Conservation (phyloP, 2,888 invertebrate genomes). For the Chloroclysta siterata region DNA sequence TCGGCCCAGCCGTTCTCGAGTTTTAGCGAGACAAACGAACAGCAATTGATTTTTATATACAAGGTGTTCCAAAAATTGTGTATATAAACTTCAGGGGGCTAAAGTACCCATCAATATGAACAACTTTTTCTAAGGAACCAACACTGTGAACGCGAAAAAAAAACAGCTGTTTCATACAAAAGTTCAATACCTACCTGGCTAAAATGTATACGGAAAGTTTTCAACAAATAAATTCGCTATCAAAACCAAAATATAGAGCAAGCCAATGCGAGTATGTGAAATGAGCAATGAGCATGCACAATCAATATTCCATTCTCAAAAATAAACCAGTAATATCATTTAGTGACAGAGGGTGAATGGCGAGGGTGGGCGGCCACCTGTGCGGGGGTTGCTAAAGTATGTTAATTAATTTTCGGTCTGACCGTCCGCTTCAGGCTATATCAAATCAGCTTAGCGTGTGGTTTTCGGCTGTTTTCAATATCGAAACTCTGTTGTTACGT, state of each 20-base stretch:
- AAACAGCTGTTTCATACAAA: no score
- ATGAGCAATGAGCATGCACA: slow-evolving; percentile 23
- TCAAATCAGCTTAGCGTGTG: slow-evolving; percentile 77
- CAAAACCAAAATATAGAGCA: background rate
- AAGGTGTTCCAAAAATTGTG: no score
- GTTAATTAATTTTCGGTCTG: slow-evolving; percentile 84
- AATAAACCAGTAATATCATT: slow-evolving; percentile 35
- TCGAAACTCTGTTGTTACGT: slow-evolving; percentile 60
- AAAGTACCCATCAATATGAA: no score
- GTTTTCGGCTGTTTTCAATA: slow-evolving; percentile 75
- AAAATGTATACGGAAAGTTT: no score
- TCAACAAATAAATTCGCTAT: no score
- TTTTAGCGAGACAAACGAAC: no score
- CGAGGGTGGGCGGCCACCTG: slow-evolving; percentile 68
- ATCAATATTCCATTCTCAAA: slow-evolving; percentile 32
- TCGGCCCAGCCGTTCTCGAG: no score
- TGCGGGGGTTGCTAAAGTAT: slow-evolving; percentile 81
- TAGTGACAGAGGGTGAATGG: slow-evolving; percentile 44
- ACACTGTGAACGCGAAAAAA: no score
- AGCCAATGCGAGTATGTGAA: slow-evolving; percentile 3
- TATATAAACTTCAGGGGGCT: no score
- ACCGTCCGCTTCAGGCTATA: slow-evolving; percentile 73
- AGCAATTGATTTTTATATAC: no score
- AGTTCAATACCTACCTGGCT: no score
- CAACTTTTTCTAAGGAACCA: no score